Evolutionary conservation across 2,797 vertebrate species (phyloP).

Genomic region (Petrocephalus schoutedeni): DNA sequence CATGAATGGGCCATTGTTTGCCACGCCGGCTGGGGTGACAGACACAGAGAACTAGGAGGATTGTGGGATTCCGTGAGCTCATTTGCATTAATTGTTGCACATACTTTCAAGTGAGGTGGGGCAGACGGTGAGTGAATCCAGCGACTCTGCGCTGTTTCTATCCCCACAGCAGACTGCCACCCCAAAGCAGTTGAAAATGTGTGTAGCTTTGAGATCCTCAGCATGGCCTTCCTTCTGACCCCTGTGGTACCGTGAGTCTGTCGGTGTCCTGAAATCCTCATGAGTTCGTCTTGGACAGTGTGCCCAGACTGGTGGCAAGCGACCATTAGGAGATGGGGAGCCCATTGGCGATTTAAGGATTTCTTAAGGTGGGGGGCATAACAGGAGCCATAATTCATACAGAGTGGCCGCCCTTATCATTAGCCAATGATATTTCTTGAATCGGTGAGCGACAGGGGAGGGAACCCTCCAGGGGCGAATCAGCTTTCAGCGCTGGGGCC

Average conservation of each 20-base stretch:
- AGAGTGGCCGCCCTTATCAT: not conserved
- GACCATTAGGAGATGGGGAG: not conserved
- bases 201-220: not conserved
- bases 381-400: not conserved
- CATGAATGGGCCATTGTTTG: not conserved
- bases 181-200: not conserved
- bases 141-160: not conserved
- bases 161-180: not conserved
- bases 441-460: not conserved
- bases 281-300: not conserved
- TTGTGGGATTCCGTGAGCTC: constrained; percentile 12
- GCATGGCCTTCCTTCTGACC: not conserved
- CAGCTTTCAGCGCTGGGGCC: not conserved
- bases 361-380: not conserved
- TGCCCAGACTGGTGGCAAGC: not conserved
- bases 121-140: not conserved
- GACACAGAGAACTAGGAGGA: not conserved
- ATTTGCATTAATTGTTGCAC: not conserved
- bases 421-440: not conserved
- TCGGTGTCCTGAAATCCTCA: not conserved
- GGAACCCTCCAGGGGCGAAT: not conserved
- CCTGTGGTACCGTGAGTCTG: not conserved
- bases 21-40: not conserved
- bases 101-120: not conserved
- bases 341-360: not conserved